Base-by-base conservation (phyloP, 2,113 vertebrate species). In the Apistogramma diplotaenia region DNA sequence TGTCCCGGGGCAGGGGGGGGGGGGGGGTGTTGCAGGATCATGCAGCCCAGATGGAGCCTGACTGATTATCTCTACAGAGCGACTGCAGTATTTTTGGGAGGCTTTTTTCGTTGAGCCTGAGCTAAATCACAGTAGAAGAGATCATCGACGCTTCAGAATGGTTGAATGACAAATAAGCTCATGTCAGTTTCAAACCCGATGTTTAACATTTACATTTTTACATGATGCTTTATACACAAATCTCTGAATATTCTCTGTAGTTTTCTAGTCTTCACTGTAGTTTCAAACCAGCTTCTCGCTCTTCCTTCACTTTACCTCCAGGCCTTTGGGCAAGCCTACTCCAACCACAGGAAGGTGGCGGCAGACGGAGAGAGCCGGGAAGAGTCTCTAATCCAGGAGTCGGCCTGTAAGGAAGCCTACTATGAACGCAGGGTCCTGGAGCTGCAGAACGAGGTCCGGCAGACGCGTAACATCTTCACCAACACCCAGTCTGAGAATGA, bases 261-360 rank as follows among this genome's bases (percentile, higher is more conserved):
- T n/a, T n/a, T n/a, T n/a, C n/a, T n/a, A n/a, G n/a, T n/a, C n/a
- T n/a, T n/a, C n/a, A 19, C n/a, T 16, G 13, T 16, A 59, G 11
- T 13, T 35, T 74, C 61, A 84, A 78, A 91, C 54, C 31, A 49
- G 31, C 15, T 4, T 10, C 18, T 33, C 43, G 55, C 33, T 79
- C 23, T 13, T 58, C 59, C 8, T 71, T 67, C 10, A 6, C 8
- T 77, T 11, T 55, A 2, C 89, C 51, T 82, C 62, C 79, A 99
- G 98, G 98, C 98, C 16, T 99, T 99, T 85, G 98, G 98, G 84
- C 98, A 99, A 90, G 98, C 97, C 7, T 96, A 99, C 91, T 98
- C 96, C 43, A 99, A 99, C 94, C 98, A 99, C 91, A 98, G 96
- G 93, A 99, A 99, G 90, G 98, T 99, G 83, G 98, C 98, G 0